Percentiles rank a stretch among this genome's conserved stretches.
Evolutionary conservation across 2,797 vertebrate species (phyloP).

Genomic region (Eurystomus glaucurus): DNA sequence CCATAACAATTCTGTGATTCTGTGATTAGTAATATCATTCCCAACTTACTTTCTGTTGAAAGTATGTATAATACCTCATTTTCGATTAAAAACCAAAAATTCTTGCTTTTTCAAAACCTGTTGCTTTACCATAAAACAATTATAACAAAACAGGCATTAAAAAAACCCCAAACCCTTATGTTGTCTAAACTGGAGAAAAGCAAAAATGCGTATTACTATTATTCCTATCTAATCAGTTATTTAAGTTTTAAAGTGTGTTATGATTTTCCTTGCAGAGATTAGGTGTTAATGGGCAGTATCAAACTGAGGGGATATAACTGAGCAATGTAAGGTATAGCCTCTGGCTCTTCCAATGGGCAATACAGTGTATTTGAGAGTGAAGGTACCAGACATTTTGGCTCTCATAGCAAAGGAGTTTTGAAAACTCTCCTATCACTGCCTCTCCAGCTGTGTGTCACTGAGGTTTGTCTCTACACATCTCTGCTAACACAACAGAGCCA

Average conservation of each 20-base stretch:
- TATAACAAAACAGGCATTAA: background rate
- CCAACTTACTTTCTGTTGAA: background rate
- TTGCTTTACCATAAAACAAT: background rate
- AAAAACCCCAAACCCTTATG: background rate
- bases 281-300: background rate
- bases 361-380: rapidly evolving
- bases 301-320: background rate
- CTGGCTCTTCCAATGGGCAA: background rate
- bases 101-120: background rate
- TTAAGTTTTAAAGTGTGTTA: background rate
- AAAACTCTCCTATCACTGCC: background rate
- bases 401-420: background rate
- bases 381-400: background rate
- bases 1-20: no score
- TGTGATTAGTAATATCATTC: background rate
- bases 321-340: rapidly evolving
- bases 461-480: background rate
- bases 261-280: background rate
- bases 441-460: background rate
- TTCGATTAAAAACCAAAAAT: background rate
- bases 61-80: background rate
- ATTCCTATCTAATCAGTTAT: background rate
- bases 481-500: background rate
- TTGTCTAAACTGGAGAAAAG: background rate
- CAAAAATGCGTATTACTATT: background rate